Conservation (phyloP, 1,140 invertebrate species). For the Steinernema khuongi region DNA sequence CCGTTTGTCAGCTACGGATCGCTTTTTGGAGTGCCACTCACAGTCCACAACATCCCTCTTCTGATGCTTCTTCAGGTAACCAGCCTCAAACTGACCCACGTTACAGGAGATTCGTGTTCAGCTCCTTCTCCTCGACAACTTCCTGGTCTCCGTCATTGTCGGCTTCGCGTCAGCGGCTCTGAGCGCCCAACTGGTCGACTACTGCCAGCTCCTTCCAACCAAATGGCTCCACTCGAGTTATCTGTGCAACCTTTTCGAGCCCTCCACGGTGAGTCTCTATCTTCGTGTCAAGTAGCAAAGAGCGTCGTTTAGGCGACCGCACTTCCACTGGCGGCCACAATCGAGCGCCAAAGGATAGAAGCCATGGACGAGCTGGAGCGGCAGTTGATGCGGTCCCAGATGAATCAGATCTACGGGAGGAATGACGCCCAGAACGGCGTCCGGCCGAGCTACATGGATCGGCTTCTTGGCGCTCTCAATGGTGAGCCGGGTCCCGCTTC, state of each 20-base stretch:
- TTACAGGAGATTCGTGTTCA: background rate
- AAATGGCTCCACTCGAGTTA: background rate
- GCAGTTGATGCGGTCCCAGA: background rate
- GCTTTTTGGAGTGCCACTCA: background rate
- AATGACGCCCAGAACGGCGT: background rate
- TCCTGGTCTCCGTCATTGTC: background rate
- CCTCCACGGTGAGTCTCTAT: background rate
- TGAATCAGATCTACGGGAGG: background rate
- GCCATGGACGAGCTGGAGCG: constrained; percentile 1
- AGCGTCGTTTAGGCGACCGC: background rate
- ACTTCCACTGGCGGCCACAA: background rate
- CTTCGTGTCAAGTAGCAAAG: background rate
- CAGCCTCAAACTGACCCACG: background rate
- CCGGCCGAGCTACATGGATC: background rate
- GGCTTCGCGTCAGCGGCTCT: background rate
- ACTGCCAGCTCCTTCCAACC: background rate
- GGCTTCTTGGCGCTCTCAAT: background rate
- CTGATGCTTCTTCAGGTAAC: background rate
- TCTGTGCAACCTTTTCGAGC: background rate
- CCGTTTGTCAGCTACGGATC: background rate
- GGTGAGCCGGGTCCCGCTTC: background rate
- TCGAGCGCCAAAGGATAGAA: background rate
- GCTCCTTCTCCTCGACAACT: background rate
- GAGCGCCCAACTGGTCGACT: background rate
- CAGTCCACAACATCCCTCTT: background rate